Percentiles rank a stretch among this genome's conserved stretches.
Conservation (phyloP, 2,888 invertebrate genomes). For the Drosophila flavopinicola region DNA sequence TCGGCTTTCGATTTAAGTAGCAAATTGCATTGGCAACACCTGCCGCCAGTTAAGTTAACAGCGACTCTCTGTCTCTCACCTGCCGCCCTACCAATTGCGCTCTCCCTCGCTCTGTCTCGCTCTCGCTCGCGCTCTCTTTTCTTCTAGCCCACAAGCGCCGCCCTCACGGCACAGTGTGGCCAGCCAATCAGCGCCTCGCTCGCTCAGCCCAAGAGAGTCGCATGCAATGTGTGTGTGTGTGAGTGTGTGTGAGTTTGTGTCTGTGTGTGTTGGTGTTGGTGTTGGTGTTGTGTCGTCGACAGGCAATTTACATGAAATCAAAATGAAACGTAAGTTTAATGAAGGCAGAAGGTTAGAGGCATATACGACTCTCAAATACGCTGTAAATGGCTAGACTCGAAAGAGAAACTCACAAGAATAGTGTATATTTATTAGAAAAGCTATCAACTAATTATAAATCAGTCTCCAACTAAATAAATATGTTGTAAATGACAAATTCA, state of each 20-base stretch:
- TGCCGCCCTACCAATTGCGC: slow-evolving; percentile 6
- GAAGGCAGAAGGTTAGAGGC: not conserved
- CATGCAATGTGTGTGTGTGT: slow-evolving; percentile 1
- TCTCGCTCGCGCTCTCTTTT: not conserved
- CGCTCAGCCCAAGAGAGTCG: slow-evolving; percentile 20
- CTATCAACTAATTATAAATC: too few relatives aligned
- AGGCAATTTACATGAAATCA: slow-evolving; percentile 79
- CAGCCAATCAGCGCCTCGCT: slow-evolving; percentile 47
- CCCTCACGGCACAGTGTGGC: slow-evolving; percentile 15
- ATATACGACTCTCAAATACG: slow-evolving; percentile 16
- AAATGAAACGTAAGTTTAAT: slow-evolving; percentile 70
- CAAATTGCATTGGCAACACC: slow-evolving; percentile 69
- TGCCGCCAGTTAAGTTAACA: slow-evolving; percentile 41
- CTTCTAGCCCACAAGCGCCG: slow-evolving; percentile 34
- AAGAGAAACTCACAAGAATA: not conserved
- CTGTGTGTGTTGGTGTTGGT: slow-evolving; percentile 32
- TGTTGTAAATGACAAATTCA: too few relatives aligned
- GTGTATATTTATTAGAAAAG: too few relatives aligned
- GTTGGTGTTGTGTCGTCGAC: slow-evolving; percentile 73
- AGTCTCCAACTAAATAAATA: too few relatives aligned
- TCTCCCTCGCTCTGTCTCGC: not conserved
- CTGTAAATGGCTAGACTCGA: not conserved
- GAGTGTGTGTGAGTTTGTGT: slow-evolving; percentile 2
- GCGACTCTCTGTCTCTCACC: slow-evolving; percentile 38
- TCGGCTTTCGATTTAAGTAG: slow-evolving; percentile 37